Percentiles rank a stretch among this genome's conserved stretches.
Conservation (phyloP, 2,888 invertebrate genomes). For the Ophion ellenae region DNA sequence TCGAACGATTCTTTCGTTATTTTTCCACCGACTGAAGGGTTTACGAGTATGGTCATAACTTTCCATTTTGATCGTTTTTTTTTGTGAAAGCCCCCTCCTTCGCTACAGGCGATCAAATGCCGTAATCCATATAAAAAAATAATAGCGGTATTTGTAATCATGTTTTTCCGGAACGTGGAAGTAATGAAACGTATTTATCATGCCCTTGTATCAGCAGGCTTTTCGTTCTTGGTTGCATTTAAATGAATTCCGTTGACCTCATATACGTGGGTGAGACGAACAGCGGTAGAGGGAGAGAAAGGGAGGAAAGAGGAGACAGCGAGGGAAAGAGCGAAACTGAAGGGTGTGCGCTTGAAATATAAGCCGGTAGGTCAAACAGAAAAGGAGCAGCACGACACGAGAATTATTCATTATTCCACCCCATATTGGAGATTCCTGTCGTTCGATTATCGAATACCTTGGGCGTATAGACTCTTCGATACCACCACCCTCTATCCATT, state of each 20-base stretch:
- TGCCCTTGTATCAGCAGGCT: constrained; percentile 30
- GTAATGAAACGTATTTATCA: constrained; percentile 29
- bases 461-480: constrained; percentile 35
- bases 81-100: too few species aligned
- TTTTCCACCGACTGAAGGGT: too few species aligned
- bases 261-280: constrained; percentile 3
- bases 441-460: constrained; percentile 76
- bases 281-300: not conserved
- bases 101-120: too few species aligned
- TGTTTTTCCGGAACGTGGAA: not conserved
- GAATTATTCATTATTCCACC: constrained; percentile 72
- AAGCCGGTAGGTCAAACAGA: constrained; percentile 61
- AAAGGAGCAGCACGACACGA: constrained; percentile 63
- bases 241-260: constrained; percentile 47
- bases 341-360: constrained; percentile 50
- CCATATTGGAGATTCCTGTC: constrained; percentile 75
- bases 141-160: not conserved
- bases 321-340: not conserved
- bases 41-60: too few species aligned
- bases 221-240: constrained; percentile 43
- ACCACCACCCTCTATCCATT: constrained; percentile 50
- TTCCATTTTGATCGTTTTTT: too few species aligned
- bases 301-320: not conserved
- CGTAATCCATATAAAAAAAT: too few species aligned
- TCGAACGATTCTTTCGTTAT: too few species aligned